These are phyloP conservation scores for Notamacropus eugenii DNA, from an alignment of 2,797 vertebrate genomes.

Conservation along the genomic window DNA sequence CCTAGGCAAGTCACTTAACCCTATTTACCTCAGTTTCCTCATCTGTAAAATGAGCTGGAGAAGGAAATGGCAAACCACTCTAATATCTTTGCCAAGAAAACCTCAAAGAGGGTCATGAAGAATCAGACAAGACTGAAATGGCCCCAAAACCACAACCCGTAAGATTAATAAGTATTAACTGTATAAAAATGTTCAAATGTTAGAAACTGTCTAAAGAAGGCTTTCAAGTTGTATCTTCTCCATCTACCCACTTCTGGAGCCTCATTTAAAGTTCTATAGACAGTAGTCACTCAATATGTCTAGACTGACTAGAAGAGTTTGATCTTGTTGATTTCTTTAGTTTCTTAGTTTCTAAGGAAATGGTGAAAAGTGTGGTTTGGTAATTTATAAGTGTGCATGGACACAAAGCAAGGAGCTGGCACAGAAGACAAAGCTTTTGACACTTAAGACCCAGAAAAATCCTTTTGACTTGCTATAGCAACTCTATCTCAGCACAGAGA, in stretches of 20 bases:
- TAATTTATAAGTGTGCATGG: neutral
- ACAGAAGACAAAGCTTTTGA: rapidly evolving
- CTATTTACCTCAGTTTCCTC: neutral
- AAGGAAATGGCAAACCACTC: neutral
- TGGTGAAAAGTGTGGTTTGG: neutral
- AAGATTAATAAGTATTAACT: neutral
- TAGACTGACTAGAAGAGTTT: no score
- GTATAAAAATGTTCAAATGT: neutral
- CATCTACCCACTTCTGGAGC: neutral
- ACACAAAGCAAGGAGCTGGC: no score
- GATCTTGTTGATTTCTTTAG: neutral
- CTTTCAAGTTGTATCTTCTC: neutral
- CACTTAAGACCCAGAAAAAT: neutral
- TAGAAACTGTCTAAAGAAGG: neutral
- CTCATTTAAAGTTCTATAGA: neutral
- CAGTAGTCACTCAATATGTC: neutral
- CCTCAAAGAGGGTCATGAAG: neutral
- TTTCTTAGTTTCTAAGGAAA: neutral
- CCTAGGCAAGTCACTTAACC: neutral
- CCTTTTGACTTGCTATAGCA: neutral
- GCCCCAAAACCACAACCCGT: neutral
- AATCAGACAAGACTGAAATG: neutral
- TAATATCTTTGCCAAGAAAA: neutral
- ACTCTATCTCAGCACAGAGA: neutral
- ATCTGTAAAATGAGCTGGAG: neutral